Evolutionary conservation across 1,140 invertebrate species (phyloP).

Genomic region (Aplysia californica): DNA sequence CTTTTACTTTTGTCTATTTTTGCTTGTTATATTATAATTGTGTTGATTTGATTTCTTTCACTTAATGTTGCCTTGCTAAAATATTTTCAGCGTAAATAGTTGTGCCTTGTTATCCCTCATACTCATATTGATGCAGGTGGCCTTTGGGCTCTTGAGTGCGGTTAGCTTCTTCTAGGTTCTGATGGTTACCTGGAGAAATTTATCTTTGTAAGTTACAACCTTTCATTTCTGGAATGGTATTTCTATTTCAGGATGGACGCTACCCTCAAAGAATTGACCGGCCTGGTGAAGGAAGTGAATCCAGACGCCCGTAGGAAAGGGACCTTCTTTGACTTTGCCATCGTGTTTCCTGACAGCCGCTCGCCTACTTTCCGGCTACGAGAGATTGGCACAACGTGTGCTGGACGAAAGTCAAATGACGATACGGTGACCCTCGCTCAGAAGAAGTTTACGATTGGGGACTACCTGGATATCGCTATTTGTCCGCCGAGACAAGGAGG

Average conservation of each 20-base stretch:
- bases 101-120: no score
- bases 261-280: constrained; percentile 93
- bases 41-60: no score
- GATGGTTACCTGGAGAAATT: no score
- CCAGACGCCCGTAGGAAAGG: constrained; percentile 94
- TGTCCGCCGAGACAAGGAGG: constrained; percentile 76
- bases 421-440: constrained; percentile 68
- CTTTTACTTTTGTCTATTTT: no score
- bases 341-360: constrained; percentile 90
- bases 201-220: no score
- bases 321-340: constrained; percentile 97
- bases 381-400: constrained; percentile 94
- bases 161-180: no score
- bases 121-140: no score
- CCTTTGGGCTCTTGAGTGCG: no score
- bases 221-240: no score
- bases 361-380: constrained; percentile 86
- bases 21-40: no score
- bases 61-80: no score
- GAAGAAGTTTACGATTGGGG: constrained; percentile 75
- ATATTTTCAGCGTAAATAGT: no score
- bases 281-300: constrained; percentile 97
- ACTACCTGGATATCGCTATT: constrained; percentile 98
- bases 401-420: constrained; percentile 83
- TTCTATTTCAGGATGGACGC: constrained; percentile 88